Evolutionary conservation across 1,140 invertebrate genomes (phyloP), one percentile per base, ranked within the genome.

Genomic region (Aphis craccivora): DNA sequence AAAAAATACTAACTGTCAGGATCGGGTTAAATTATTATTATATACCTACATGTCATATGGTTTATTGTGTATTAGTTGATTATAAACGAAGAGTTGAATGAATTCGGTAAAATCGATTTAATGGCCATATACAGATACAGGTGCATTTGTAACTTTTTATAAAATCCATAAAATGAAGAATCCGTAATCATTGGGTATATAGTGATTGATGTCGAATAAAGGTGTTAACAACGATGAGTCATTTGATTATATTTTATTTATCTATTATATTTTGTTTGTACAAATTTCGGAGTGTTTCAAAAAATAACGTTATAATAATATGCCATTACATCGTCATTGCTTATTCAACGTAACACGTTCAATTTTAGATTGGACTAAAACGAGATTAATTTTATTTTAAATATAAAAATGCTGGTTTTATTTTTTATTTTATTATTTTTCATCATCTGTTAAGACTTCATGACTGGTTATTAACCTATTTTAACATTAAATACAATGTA

Each of bases 41-140:
- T 84, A 86, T 45, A 86, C 40, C 60, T 76, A 86, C 84, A 86
- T 43, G 45, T 86, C 84, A 86, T 43, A 86, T 86, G 84, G 40
- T n/a, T 25, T 86, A 86, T 86, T 43, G 23, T 30, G 11, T 45
- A 43, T 86, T 30, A 2, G 25, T 86, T 45, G 45, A 45, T 43
- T 86, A 22, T 86, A 86, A 45, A 86, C 84, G 25, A 9, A 30
- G 4, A 18, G 37, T 86, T 45, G 40, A 86, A 45, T 45, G 23
- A 45, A 45, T 45, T 43, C 1, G 25, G 11, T 45, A 86, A 1
- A 86, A 86, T 86, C 40, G 23, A 45, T 3, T 30, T n/a, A 45
- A 86, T 86, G n/a, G 14, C 4, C 4, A 30, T n/a, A 30, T n/a
- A n/a, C 14, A 5, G 14, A 30, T 76, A 76, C 60, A 76, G 60